These are phyloP conservation scores for Cliona cf. orientalis DNA, from an alignment of 37 sponge, comb jelly and placozoan species.

Conservation along the genomic window DNA sequence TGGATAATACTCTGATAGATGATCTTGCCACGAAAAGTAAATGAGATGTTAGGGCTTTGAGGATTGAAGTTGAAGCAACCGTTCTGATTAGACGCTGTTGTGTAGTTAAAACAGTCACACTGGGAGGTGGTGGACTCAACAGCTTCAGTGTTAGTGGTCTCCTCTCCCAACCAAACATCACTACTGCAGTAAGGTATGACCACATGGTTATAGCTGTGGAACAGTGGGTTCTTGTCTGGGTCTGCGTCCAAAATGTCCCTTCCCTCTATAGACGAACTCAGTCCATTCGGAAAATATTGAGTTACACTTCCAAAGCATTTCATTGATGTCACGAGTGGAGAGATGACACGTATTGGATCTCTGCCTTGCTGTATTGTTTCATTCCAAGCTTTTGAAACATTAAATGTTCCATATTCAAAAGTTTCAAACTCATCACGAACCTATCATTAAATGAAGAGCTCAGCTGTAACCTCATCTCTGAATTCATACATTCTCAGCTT, in stretches of 20 bases:
- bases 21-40: conserved; percentile 69
- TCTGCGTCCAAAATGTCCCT: conserved; percentile 51
- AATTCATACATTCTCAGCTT: too few species aligned
- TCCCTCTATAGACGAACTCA: conserved; percentile 25
- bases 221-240: conserved; percentile 27
- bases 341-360: neutral
- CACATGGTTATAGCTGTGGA: conserved; percentile 63
- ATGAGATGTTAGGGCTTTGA: conserved; percentile 55
- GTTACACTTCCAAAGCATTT: conserved; percentile 8
- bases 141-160: neutral
- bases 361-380: neutral
- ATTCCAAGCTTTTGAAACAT: conserved; percentile 1
- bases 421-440: too few species aligned
- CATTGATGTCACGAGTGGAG: conserved; percentile 62
- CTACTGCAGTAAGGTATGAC: conserved; percentile 86
- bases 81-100: too few species aligned
- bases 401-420: conserved; percentile 1
- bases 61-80: conserved; percentile 12
- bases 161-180: conserved; percentile 64
- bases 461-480: too few species aligned
- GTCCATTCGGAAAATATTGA: too few species aligned
- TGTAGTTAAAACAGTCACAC: conserved; percentile 13
- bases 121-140: neutral
- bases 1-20: conserved; percentile 56
- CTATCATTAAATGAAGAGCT: too few species aligned